Percentiles rank a stretch among this genome's conserved stretches.
These are phyloP conservation scores for Phenganax marumi DNA, from an alignment of 92 coral and sea anemone species.

Conservation along the genomic window DNA sequence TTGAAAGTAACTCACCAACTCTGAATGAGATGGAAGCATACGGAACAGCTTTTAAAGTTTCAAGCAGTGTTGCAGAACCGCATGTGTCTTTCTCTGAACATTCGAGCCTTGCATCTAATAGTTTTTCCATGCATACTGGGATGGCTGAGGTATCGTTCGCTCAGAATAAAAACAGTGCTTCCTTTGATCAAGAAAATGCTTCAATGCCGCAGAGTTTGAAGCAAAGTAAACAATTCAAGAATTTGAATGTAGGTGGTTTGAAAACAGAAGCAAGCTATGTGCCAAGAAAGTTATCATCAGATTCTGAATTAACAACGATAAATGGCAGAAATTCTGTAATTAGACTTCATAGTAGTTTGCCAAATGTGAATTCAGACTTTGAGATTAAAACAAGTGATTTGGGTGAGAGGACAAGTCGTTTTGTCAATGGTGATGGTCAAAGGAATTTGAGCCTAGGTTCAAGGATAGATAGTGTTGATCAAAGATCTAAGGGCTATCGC, in stretches of 20 bases:
- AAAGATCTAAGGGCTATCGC: too few relatives aligned
- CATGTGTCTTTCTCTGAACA: not conserved
- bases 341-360: slow-evolving; percentile 19
- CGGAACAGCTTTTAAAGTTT: slow-evolving; percentile 40
- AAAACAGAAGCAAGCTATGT: not conserved
- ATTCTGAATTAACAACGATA: not conserved
- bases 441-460: not conserved
- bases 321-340: slow-evolving; percentile 25
- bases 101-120: not conserved
- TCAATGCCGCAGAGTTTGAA: not conserved
- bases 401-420: not conserved
- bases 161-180: not conserved
- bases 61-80: not conserved
- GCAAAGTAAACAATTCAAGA: not conserved
- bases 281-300: slow-evolving; percentile 3
- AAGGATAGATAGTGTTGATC: not conserved
- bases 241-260: not conserved
- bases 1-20: slow-evolving; percentile 23
- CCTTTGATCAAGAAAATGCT: not conserved
- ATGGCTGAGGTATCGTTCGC: not conserved
- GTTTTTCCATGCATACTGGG: not conserved
- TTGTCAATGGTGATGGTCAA: not conserved
- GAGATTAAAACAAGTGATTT: not conserved
- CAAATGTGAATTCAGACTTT: slow-evolving; percentile 4
- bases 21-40: slow-evolving; percentile 36